phyloP scores from a whole-genome alignment of 2,888 invertebrate species.

The Axea sp. region DNA sequence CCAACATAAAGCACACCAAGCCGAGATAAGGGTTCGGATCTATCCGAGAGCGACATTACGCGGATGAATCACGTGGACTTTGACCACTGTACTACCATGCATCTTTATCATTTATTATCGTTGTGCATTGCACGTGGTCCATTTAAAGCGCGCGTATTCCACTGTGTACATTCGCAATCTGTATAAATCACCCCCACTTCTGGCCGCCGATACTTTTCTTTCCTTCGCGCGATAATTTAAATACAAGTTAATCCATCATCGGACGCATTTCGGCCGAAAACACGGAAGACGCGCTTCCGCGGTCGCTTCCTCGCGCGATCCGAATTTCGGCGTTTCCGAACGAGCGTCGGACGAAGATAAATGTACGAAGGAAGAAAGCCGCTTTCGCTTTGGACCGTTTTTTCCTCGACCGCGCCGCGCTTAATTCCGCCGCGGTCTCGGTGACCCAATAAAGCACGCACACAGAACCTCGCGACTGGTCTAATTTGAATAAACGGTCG shows the following conservation, averaged over 20 bases:
- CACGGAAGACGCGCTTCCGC: no score
- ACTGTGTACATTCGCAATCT: conserved; percentile 10
- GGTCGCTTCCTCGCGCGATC: no score
- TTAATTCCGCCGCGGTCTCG: background rate
- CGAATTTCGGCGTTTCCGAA: no score
- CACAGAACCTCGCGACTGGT: background rate
- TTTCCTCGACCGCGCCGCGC: no score
- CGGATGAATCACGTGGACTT: conserved; percentile 61
- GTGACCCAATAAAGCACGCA: background rate
- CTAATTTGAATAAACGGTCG: no score
- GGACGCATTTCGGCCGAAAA: background rate
- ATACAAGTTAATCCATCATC: conserved; percentile 7
- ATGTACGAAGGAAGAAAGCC: background rate
- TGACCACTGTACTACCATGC: conserved; percentile 51
- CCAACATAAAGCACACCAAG: conserved; percentile 32
- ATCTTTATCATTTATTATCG: conserved; percentile 61
- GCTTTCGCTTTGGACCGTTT: background rate
- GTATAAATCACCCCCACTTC: conserved; percentile 4
- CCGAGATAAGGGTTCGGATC: conserved; percentile 43
- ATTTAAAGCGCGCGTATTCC: conserved; percentile 31
- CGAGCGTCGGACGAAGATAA: no score
- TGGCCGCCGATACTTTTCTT: conserved; percentile 11
- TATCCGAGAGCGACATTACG: conserved; percentile 36
- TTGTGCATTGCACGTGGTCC: conserved; percentile 60
- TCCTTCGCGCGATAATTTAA: conserved; percentile 22